Evolutionary conservation across 2,888 invertebrate genomes (phyloP), one percentile per base, ranked within the genome.

Genomic region (Piscicola geometra): DNA sequence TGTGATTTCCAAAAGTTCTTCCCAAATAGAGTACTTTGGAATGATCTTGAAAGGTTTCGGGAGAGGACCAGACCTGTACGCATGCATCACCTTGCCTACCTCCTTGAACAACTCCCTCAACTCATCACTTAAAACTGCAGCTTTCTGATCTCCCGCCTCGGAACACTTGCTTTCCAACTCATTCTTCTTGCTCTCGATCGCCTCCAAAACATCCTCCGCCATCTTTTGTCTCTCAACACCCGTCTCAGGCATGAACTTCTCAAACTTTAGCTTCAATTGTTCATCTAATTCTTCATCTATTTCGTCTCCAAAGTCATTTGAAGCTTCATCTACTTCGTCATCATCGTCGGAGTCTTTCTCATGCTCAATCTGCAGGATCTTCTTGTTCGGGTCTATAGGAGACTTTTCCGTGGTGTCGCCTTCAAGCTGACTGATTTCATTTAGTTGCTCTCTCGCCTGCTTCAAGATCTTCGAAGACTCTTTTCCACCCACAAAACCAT

Each of bases 11-110:
- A 88, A 79, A 64, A 87, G 84, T 86, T 95, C 93, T 84, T 96
- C 96, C 97, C 97, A 98, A 85, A 96, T 95, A 76, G 89, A 89
- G 76, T 97, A 87, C 83, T 90, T 90, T 1, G 98, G 98, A 78
- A 99, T 90, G 83, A 96, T 91, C 88, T 99, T 99, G 85, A 99
- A 98, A 0, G 97, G 95, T 86, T 99, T 98, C 0, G 99, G 99
- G 50, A 99, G 87, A 87, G 95, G 96, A 33, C 99, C 99, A 84
- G 93, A 94, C 78, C 98, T 89, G 85, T 97, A 99, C 81, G 91
- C 91, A 0, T 85, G 81, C 81, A 99, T 88, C 1, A 98, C 92
- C 85, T 93, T 91, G 79, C 92, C 87, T 0, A 98, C 93, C 75
- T 67, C 68, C 68, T 33, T 67, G n/a, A 67, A 67, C n/a, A 67